These are phyloP conservation scores for Synergus laeviventris DNA, from an alignment of 2,888 invertebrate genomes.

Conservation along the genomic window DNA sequence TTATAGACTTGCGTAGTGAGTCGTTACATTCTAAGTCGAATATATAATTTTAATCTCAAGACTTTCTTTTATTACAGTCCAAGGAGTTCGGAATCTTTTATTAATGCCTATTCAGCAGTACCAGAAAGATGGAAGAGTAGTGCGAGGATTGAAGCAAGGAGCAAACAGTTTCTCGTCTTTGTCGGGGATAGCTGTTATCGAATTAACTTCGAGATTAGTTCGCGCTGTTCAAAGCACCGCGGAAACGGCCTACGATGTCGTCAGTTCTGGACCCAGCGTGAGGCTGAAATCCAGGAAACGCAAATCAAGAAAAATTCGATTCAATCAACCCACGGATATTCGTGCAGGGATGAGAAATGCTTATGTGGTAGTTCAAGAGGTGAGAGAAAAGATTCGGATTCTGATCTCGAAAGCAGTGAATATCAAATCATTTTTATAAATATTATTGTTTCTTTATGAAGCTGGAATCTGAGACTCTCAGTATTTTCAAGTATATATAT, in stretches of 20 bases:
- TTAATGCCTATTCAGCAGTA: conserved; percentile 97
- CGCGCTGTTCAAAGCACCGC: conserved; percentile 93
- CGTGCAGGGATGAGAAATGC: conserved; percentile 96
- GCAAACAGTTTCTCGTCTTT: conserved; percentile 93
- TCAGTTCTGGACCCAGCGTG: conserved; percentile 92
- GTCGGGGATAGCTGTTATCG: conserved; percentile 94
- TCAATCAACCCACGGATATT: conserved; percentile 91
- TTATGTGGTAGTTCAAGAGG: conserved; percentile 92
- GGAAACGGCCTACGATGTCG: conserved; percentile 95
- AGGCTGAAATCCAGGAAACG: conserved; percentile 76
- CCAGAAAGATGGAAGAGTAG: conserved; percentile 92
- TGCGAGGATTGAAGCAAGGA: conserved; percentile 90
- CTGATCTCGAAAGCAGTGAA: no score
- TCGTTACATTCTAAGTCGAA: no score
- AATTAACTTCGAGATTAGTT: conserved; percentile 92
- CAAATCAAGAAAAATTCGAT: conserved; percentile 82
- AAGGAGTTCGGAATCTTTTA: conserved; percentile 95
- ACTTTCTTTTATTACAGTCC: conserved; percentile 79
- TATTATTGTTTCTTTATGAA: no score
- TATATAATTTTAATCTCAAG: no score
- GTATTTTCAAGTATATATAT: no score
- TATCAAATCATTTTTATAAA: no score
- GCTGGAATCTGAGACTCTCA: no score
- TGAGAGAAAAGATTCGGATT: conserved; percentile 69
- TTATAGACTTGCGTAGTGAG: no score